Evolutionary conservation across 1,140 invertebrate species (phyloP), one percentile per base, ranked within the genome.

Genomic region (Eupeodes corollae): DNA sequence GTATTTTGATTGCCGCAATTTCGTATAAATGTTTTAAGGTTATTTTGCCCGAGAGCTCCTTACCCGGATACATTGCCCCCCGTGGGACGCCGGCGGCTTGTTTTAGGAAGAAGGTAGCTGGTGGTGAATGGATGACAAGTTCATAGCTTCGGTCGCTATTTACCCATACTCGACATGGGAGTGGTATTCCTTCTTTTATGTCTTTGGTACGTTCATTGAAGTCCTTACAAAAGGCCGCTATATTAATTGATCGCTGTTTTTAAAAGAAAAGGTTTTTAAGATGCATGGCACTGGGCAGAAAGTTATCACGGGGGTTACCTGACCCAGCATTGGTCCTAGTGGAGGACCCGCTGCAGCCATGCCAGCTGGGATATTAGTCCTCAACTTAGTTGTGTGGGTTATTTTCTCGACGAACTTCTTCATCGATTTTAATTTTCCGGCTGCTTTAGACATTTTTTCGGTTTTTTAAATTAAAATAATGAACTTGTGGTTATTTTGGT

Each of bases 1-100:
- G 65, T 13, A 79, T 74, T 73, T 99, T 99, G 3, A 99, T 88
- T 70, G 83, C 79, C 1, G 96, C 95, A 61, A 99, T 99, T 80
- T 99, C 96, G 73, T 98, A 99, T 30, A 99, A 69, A 73, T 99
- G 96, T 69, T 97, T 98, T 0, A 94, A 60, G 2, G 92, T 92
- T 42, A 99, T 78, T 75, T 86, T 95, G 0, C 96, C 96, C 58
- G 81, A 77, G 14, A 84, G 70, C 73, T 98, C 91, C 53, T 69
- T 76, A 81, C 88, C 77, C 58, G 78, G 77, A 53, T 79, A 67
- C 83, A 91, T 89, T 19, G 86, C 80, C 42, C 83, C 93, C 69
- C 83, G 77, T 55, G 80, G 74, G 40, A 91, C 81, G 5, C 96
- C 96, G 45, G 96, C 93, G 14, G 96, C 96, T 75, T 96, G 90